Base-by-base conservation (phyloP, 2,888 invertebrate species). In the Xestoiulus laeticollis region DNA sequence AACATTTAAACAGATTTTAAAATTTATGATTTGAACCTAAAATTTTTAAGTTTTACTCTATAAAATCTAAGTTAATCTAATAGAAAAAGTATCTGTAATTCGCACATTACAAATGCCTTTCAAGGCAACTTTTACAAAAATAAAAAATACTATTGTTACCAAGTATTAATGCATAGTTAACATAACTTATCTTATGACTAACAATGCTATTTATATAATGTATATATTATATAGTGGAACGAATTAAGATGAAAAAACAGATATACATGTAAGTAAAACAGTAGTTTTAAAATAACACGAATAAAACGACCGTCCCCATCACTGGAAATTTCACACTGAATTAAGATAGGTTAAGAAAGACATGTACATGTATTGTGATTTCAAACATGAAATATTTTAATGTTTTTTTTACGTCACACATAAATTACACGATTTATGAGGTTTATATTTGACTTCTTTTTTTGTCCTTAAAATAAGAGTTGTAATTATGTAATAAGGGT, bases 381-480 rank as follows among this genome's bases (percentile, higher is more conserved):
- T 78, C 78, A 78, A 78, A 78, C 78, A 78, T 30, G 78, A 78
- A 78, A 78, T 78, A 78, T 78, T 78, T 78, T 78, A 78, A 78
- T 78, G 78, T 78, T 78, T 68, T n/a, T n/a, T 78, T 78, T 30
- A 78, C 78, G 26, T 30, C 78, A 78, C 78, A 78, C 78, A 78
- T 30, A 78, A 78, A 78, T 30, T 78, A 78, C 78, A 78, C 78
- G 78, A 14, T 78, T 78, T 78, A 78, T 78, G 3, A 78, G 78
- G 30, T 78, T 78, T 30, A 78, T 78, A 78, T 30, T 30, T 16
- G 22, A n/a, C n/a, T 53, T 53, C 6, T 22, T 19, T 68, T 26
- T 38, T 48, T 16, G 14, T 48, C 16, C 26, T 68, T 30, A 78
- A 78, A 78, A 16, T 19, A 78, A 78, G 78, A 78, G 5, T 78